Base-by-base conservation (phyloP, 2,888 invertebrate genomes). In the Tholera decimalis region DNA sequence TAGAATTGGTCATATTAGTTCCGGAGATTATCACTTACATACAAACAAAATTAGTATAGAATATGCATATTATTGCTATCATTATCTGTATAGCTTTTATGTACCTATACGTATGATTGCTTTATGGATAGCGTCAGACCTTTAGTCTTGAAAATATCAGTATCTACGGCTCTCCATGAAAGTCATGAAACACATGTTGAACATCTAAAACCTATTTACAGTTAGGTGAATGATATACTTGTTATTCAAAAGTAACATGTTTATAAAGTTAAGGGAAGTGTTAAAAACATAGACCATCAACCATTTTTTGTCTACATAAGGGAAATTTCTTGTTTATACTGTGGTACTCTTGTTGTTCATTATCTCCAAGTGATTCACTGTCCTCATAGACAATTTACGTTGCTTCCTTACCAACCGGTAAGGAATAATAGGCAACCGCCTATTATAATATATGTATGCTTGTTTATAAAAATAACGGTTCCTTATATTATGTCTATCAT, bases 401-500 rank as follows among this genome's bases (percentile, higher is more conserved):
- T 51, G 50, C 35, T 59, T 59, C 43, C 37, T 30, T 35, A 30
- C 15, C 22, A 13, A 28, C n/a, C n/a, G n/a, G n/a, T n/a, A n/a
- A n/a, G n/a, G n/a, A n/a, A n/a, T n/a, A n/a, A n/a, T n/a, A n/a
- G n/a, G 11, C 47, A 26, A 33, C 35, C 35, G 28, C 15, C 35
- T 44, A 22, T 24, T 18, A 41, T 50, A 63, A 24, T 43, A 1
- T 43, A 24, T 43, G 2, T 43, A 24, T 51, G 47, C 39, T 43
- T 62, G 55, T 44, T 47, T 43, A 46, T 57, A 49, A 62, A 56
- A 62, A 44, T 63, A 75, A 60, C 54, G 47, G 57, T 54, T 43
- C 41, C 28, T 64, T 59, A 39, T 59, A 53, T 58, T 58, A 60
- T 26, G 43, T 64, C 54, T 68, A 78, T 73, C 63, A 70, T 73